A percentile compares a stretch with the other conserved stretches of the same genome.
Conservation (phyloP, 2,888 invertebrate species). For the Argyra leucocephala region DNA sequence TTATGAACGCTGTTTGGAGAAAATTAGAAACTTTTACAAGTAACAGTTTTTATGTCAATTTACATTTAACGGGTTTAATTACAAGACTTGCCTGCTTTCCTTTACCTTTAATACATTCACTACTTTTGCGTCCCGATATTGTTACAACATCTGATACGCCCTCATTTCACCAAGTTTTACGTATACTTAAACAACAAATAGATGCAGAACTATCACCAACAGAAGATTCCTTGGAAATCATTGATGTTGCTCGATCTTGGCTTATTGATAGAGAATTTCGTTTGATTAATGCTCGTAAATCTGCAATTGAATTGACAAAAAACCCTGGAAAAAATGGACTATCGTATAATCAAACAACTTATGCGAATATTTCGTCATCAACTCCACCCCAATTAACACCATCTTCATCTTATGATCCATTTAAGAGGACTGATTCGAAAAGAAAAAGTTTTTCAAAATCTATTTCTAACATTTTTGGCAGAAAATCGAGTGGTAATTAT, state of each 20-base stretch:
- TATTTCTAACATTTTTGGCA: slow-evolving; percentile 64
- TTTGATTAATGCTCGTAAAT: slow-evolving; percentile 59
- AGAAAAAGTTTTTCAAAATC: slow-evolving; percentile 66
- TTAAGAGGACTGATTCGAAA: slow-evolving; percentile 59
- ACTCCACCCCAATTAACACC: slow-evolving; percentile 40
- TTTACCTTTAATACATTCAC: slow-evolving; percentile 76
- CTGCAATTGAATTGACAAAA: slow-evolving; percentile 46
- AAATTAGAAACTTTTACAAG: slow-evolving; percentile 75
- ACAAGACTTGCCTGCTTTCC: slow-evolving; percentile 80
- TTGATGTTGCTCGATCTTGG: slow-evolving; percentile 69
- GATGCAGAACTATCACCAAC: slow-evolving; percentile 60
- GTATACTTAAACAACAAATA: slow-evolving; percentile 73
- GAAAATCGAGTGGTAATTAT: slow-evolving; percentile 44
- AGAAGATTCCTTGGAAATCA: slow-evolving; percentile 51
- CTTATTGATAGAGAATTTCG: slow-evolving; percentile 70
- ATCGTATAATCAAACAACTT: slow-evolving; percentile 30
- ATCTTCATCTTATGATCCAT: slow-evolving; percentile 46
- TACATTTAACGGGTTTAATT: slow-evolving; percentile 78
- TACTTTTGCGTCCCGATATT: slow-evolving; percentile 74
- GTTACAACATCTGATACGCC: slow-evolving; percentile 84
- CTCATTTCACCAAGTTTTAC: slow-evolving; percentile 79
- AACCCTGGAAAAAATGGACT: slow-evolving; percentile 27
- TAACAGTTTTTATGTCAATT: slow-evolving; percentile 75
- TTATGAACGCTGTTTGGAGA: slow-evolving; percentile 68
- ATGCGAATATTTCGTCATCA: slow-evolving; percentile 37